Conservation (phyloP, 2,888 invertebrate genomes). For the Plagiodera versicolora region DNA sequence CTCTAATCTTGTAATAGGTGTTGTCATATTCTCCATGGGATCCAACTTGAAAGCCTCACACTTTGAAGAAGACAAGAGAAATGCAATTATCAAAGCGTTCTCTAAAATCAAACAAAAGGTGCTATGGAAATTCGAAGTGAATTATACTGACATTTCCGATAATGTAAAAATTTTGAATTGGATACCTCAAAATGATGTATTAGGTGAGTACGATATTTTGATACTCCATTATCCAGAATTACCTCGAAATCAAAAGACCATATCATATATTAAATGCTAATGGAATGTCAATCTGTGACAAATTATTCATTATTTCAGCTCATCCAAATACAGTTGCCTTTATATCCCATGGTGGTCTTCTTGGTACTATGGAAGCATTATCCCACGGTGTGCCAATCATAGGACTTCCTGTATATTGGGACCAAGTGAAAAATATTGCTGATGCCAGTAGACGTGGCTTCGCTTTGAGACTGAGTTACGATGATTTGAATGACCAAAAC, state of each 20-base stretch:
- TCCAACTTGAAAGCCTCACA: constrained; percentile 61
- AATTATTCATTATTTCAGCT: constrained; percentile 36
- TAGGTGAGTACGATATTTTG: constrained; percentile 34
- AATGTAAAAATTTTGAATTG: constrained; percentile 52
- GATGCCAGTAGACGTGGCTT: constrained; percentile 53
- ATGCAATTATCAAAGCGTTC: constrained; percentile 61
- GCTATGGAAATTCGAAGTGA: constrained; percentile 67
- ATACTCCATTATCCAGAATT: too few relatives aligned
- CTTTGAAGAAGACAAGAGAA: constrained; percentile 57
- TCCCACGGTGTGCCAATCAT: constrained; percentile 39
- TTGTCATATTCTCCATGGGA: constrained; percentile 64
- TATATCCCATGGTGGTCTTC: constrained; percentile 56
- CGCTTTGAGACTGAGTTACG: constrained; percentile 49
- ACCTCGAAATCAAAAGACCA: too few relatives aligned
- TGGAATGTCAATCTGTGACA: too few relatives aligned
- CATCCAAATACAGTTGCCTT: constrained; percentile 55
- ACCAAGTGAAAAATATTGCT: constrained; percentile 57
- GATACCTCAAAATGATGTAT: constrained; percentile 45
- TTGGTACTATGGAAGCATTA: constrained; percentile 55
- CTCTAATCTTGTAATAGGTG: constrained; percentile 47
- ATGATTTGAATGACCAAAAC: constrained; percentile 44
- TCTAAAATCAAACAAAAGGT: constrained; percentile 64
- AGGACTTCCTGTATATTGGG: constrained; percentile 57
- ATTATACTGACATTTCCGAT: constrained; percentile 41
- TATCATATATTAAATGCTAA: too few relatives aligned